Base-by-base conservation (phyloP, 2,797 vertebrate genomes). In the Tapera naevia region DNA sequence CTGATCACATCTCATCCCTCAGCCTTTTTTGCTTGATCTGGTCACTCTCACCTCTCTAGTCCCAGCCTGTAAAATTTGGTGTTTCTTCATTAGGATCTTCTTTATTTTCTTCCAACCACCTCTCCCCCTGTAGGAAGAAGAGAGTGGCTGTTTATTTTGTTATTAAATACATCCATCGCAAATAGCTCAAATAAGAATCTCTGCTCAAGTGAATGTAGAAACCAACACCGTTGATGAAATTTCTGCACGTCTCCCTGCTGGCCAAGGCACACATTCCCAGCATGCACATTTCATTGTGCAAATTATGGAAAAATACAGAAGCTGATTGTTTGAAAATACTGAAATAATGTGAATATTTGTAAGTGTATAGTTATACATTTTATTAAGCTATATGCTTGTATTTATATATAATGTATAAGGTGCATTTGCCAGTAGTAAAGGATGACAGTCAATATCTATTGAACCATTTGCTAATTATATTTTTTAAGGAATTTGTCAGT, bases 211-310 rank as follows among this genome's bases (percentile, higher is more conserved):
- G 2, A 54, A 69, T 5, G 13, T 17, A 61, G 64, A 72, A 89
- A 72, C 51, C 41, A 80, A 16, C 6, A 9, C 3, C 1, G 2
- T 13, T 37, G 33, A 41, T 41, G 46, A 46, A 50, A 54, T 83
- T 88, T 73, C 91, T 58, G 25, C 56, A 23, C 32, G 66, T 46
- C 41, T 57, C 37, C 61, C 15, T 56, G 27, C 54, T 50, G 51
- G 53, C 39, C 53, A 32, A 75, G 56, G 46, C 92, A n/a, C 37
- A 17, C 22, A 1, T 22, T n/a, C 37, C 17, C 15, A 70, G 46
- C 18, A 13, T 0, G 5, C 18, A 15, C 3, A 0, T 8, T 39
- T 19, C 33, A 7, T 17, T 62, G 46, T 61, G 60, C 23, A 48
- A 58, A 6, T 41, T 66, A 18, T 1, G 19, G 33, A 50, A 70